These are phyloP conservation scores for Streblospio benedicti DNA, from an alignment of 1,140 invertebrate species.

Conservation along the genomic window DNA sequence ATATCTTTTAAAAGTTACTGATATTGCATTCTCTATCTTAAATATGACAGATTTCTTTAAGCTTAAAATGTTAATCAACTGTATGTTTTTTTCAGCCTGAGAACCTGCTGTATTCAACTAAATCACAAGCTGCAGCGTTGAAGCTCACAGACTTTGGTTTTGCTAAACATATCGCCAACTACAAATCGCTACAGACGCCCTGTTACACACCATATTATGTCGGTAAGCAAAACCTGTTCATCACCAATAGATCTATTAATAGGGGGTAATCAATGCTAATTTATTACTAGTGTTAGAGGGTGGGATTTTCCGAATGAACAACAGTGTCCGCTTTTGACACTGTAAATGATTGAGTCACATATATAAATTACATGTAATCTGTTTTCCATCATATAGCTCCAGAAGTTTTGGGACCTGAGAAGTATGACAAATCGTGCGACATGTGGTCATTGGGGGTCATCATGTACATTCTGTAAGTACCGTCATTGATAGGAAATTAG, in stretches of 20 bases:
- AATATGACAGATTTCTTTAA: not conserved
- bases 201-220: slow-evolving; percentile 99
- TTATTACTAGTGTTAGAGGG: not conserved
- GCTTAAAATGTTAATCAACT: not conserved
- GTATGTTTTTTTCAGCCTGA: slow-evolving; percentile 46
- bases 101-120: slow-evolving; percentile 53
- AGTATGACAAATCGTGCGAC: slow-evolving; percentile 98
- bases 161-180: slow-evolving; percentile 79
- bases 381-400: slow-evolving; percentile 58
- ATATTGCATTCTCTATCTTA: too few species aligned
- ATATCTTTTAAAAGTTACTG: too few species aligned
- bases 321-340: not conserved
- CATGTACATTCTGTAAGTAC: slow-evolving; percentile 91
- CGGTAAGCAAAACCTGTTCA: slow-evolving; percentile 52
- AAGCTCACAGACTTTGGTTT: slow-evolving; percentile 99
- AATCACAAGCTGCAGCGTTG: slow-evolving; percentile 58
- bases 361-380: not conserved
- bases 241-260: not conserved
- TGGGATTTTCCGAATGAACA: not conserved
- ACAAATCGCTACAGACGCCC: slow-evolving; percentile 80
- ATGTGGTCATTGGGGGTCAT: slow-evolving; percentile 97
- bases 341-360: not conserved
- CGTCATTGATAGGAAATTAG: too few species aligned
- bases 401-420: slow-evolving; percentile 91
- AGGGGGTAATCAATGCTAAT: not conserved